Percentiles rank a stretch among this genome's conserved stretches.
Conservation (phyloP, 23 tunicate species). For the Pegea sp. region DNA sequence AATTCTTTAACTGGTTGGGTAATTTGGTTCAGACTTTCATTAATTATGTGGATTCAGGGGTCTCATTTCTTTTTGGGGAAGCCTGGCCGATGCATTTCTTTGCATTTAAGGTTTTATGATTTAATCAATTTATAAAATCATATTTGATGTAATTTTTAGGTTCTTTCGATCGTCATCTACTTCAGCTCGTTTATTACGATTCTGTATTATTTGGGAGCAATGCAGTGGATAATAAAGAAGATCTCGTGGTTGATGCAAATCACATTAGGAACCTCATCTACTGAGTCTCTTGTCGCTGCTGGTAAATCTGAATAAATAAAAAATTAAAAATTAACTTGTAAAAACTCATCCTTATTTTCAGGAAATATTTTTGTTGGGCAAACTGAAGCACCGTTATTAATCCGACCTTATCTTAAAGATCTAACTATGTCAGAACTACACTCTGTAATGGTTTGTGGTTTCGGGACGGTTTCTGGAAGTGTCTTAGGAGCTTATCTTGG, state of each 20-base stretch:
- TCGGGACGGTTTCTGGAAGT: conserved; percentile 41
- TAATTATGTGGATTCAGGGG: conserved; percentile 3
- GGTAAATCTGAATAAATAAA: too few species aligned
- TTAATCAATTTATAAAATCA: too few species aligned
- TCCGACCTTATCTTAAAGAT: conserved; percentile 31
- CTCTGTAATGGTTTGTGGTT: conserved; percentile 22
- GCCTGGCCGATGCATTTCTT: conserved; percentile 10
- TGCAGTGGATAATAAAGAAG: conserved; percentile 32
- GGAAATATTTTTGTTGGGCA: conserved; percentile 49
- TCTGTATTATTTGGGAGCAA: conserved; percentile 42
- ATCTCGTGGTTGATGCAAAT: conserved; percentile 61
- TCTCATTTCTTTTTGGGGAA: conserved; percentile 13
- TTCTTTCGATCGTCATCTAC: conserved; percentile 31
- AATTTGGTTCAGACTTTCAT: conserved; percentile 21
- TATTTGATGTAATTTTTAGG: conserved; percentile 7
- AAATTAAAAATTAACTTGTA: too few species aligned
- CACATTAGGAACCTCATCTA: conserved; percentile 25
- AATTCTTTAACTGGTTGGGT: conserved; percentile 17
- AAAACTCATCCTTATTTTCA: too few species aligned
- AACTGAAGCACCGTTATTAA: conserved; percentile 34
- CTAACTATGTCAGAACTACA: conserved; percentile 27
- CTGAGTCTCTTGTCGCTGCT: conserved; percentile 49
- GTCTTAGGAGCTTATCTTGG: conserved; percentile 36
- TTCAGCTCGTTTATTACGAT: conserved; percentile 40
- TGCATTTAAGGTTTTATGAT: conserved; percentile 28